phyloP scores from a whole-genome alignment of 2,113 vertebrate species.

The Toxostoma redivivum region DNA sequence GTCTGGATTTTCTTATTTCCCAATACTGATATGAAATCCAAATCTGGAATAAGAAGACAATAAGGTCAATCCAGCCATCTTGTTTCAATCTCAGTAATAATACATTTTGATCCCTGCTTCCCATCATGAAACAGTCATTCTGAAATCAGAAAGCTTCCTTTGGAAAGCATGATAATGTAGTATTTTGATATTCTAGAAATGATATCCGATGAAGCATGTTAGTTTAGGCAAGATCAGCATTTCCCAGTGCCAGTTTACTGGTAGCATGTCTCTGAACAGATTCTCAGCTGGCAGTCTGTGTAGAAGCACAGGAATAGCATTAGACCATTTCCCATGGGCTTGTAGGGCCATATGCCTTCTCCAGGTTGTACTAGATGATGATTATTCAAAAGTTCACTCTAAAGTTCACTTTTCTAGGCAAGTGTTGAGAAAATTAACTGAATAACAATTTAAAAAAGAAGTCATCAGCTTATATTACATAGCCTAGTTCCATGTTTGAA shows the following conservation, averaged over 20 bases:
- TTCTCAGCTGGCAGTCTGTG: neutral
- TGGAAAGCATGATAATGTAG: neutral
- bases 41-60: neutral
- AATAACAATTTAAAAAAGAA: neutral
- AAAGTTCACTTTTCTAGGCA: neutral
- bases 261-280: neutral
- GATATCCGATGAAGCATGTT: neutral
- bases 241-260: neutral
- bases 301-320: neutral
- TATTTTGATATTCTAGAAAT: neutral
- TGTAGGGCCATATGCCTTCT: neutral
- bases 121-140: neutral
- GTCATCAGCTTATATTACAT: neutral
- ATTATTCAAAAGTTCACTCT: neutral
- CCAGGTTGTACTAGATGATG: neutral
- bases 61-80: neutral
- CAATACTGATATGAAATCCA: neutral
- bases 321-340: neutral
- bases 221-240: neutral
- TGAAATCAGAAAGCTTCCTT: neutral
- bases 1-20: neutral
- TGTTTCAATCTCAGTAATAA: neutral
- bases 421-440: neutral
- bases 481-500: neutral
- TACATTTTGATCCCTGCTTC: neutral